Evolutionary conservation across 2,888 invertebrate genomes (phyloP), one percentile per base, ranked within the genome.

Genomic region (Drosophila paracracens): DNA sequence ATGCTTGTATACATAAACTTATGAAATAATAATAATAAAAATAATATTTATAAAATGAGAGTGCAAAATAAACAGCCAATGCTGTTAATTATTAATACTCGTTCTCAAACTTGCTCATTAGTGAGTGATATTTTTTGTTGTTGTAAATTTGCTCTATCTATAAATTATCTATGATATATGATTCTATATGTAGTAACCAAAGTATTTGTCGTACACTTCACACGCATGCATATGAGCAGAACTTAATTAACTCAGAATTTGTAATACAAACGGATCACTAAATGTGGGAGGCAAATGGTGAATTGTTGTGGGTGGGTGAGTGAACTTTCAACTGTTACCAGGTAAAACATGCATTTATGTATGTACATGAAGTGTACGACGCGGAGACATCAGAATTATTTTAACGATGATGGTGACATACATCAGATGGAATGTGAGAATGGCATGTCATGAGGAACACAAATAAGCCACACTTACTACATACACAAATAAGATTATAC

Each of bases 1-100:
- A 88, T 80, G 84, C 79, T 67, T 63, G 70, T 52, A 79, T 54
- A 70, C 61, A 75, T 69, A 68, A 51, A 68, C 27, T 59, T 56
- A 63, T 29, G 46, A 57, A 70, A 56, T 70, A 70, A 48, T 64
- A 54, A 40, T 29, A 48, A 70, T 70, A 40, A 53, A 27, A 74
- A 70, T 76, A 57, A 62, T 74, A 50, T 40, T 64, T 54, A 33
- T 59, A 53, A 63, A 76, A 63, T 71, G 40, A 46, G 27, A 52
- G 61, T 61, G 76, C 63, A 79, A 78, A 53, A 46, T 18, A 48
- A 62, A 61, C 64, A 74, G 57, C 60, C 31, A 27, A 59, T 43
- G 56, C 76, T 46, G 59, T 38, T 46, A 58, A 52, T 25, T 27
- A 65, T 27, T 62, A 29, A 64, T 54, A 31, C 48, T 61, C 46